Conservation (phyloP, 1,140 invertebrate species). For the Drosophila trapezifrons region DNA sequence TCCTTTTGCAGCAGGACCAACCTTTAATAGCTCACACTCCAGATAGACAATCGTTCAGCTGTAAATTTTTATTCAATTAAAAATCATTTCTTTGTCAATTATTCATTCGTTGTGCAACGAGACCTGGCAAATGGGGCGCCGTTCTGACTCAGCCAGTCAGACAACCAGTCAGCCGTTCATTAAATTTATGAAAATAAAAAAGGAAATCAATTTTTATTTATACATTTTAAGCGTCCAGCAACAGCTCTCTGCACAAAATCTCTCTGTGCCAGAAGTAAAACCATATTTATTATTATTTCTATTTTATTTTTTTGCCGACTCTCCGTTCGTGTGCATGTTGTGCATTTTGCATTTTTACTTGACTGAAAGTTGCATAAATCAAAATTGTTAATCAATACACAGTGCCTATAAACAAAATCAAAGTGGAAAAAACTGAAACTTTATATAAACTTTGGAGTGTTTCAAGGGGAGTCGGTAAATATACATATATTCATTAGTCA, state of each 20-base stretch:
- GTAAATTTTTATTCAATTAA: slow-evolving; percentile 70
- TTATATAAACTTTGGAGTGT: slow-evolving; percentile 7
- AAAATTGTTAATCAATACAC: slow-evolving; percentile 59
- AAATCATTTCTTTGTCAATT: slow-evolving; percentile 70
- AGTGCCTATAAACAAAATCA: slow-evolving; percentile 36
- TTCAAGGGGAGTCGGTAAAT: slow-evolving; percentile 26
- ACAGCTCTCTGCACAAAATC: slow-evolving; percentile 8
- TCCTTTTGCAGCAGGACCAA: background rate
- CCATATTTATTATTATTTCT: slow-evolving; percentile 45
- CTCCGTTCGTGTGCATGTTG: slow-evolving; percentile 22
- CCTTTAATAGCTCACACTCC: slow-evolving; percentile 12
- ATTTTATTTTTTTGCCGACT: slow-evolving; percentile 3
- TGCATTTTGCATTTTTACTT: slow-evolving; percentile 48
- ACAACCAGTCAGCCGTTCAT: slow-evolving; percentile 54
- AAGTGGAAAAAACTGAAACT: slow-evolving; percentile 10
- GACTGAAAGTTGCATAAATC: slow-evolving; percentile 48
- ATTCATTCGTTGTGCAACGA: slow-evolving; percentile 63
- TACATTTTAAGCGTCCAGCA: slow-evolving; percentile 17
- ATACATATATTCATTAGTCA: slow-evolving; percentile 35
- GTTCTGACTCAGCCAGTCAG: slow-evolving; percentile 22
- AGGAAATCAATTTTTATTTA: slow-evolving; percentile 51
- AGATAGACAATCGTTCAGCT: slow-evolving; percentile 54
- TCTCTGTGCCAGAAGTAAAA: slow-evolving; percentile 9
- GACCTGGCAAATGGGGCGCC: slow-evolving; percentile 41
- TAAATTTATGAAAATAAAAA: slow-evolving; percentile 60